A percentile compares a stretch with the other conserved stretches of the same genome.
Conservation (phyloP, 2,113 vertebrate species). For the Tychaedon coryphoeus region DNA sequence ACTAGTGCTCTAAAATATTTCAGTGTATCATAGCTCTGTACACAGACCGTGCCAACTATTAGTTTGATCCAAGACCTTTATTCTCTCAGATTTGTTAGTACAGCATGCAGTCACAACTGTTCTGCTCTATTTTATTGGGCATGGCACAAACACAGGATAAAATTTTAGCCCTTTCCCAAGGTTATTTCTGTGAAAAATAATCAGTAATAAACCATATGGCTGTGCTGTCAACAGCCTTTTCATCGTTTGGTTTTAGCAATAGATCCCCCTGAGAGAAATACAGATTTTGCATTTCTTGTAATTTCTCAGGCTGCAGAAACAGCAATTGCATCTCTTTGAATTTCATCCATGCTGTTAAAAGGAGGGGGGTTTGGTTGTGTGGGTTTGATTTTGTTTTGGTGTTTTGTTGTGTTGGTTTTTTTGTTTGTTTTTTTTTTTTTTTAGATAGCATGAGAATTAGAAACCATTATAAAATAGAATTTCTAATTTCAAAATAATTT, state of each 20-base stretch:
- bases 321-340: not conserved
- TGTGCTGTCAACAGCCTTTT: not conserved
- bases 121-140: not conserved
- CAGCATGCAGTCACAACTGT: not conserved
- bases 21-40: not conserved
- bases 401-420: too few relatives aligned
- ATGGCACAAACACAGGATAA: not conserved
- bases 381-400: not conserved
- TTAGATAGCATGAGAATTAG: not conserved
- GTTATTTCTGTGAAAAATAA: not conserved
- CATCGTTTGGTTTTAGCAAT: not conserved
- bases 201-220: not conserved
- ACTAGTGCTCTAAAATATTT: not conserved
- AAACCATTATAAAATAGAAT: not conserved
- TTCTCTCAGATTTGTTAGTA: not conserved
- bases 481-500: not conserved
- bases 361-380: not conserved
- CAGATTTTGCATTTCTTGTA: not conserved
- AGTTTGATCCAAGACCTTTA: not conserved
- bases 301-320: not conserved
- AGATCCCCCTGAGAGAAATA: not conserved
- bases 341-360: not conserved
- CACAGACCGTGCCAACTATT: not conserved
- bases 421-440: not conserved
- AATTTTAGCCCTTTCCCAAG: not conserved